Evolutionary conservation across 2,113 vertebrate genomes (phyloP).

Genomic region (Penelope pileata): DNA sequence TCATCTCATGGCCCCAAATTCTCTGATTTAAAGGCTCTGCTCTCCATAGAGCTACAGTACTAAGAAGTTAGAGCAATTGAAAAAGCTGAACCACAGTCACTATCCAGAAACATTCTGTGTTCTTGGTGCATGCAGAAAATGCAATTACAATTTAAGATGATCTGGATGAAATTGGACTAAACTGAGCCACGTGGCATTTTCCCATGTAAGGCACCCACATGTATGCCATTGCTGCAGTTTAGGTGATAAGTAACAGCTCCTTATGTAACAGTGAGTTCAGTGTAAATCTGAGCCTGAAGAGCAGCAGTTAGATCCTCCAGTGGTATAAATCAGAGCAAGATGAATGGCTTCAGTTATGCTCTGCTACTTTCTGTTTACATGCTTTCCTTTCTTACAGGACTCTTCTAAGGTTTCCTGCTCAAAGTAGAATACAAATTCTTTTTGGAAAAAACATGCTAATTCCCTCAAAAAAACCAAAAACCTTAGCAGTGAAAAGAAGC

Average conservation of each 20-base stretch:
- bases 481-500: background rate
- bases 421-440: background rate
- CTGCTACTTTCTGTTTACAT: background rate
- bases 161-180: background rate
- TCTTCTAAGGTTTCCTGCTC: background rate
- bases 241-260: background rate
- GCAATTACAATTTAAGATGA: background rate
- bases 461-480: background rate
- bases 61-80: background rate
- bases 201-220: background rate
- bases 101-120: background rate
- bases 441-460: background rate
- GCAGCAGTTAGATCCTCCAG: background rate
- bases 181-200: background rate
- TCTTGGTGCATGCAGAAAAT: background rate
- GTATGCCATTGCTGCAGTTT: background rate
- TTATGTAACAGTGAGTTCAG: fast-evolving
- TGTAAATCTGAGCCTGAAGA: background rate
- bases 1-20: fast-evolving
- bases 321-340: fast-evolving
- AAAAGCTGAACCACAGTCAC: background rate
- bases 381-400: background rate
- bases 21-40: background rate
- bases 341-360: background rate
- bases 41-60: background rate